Evolutionary conservation across 2,888 invertebrate species (phyloP), one percentile per base, ranked within the genome.

Genomic region (Allygus modestus): DNA sequence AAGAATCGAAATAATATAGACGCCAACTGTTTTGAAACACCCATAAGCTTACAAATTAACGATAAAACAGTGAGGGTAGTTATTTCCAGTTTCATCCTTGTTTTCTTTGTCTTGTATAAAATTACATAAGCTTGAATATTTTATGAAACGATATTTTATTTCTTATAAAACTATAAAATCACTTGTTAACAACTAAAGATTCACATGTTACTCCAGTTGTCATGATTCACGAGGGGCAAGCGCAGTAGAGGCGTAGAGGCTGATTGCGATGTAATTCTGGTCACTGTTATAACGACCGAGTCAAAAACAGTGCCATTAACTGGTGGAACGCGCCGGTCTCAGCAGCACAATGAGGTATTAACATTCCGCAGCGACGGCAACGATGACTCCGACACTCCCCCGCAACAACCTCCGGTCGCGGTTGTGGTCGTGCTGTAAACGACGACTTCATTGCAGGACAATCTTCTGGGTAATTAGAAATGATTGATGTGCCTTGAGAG

Each of bases 261-360:
- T 65, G 65, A 65, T 31, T 26, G 65, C 65, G 28, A 65, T 28
- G 65, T 65, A 65, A 65, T 65, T 58, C 58, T 12, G 12, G 65
- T 31, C 28, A 15, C 65, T 65, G 65, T 65, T 65, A 31, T 65
- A 31, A 65, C 17, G 65, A 65, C 58, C 58, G 58, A 11, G 65
- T 28, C 17, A 65, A 65, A 65, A 65, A 65, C 65, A 65, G 26
- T 31, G 65, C 15, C 65, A 65, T 65, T 65, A 65, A 23, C 9
- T 15, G 65, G 28, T 11, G 28, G 65, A 28, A 11, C 9, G 58
- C 58, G 26, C 5, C 20, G 58, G 2, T 17, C 51, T 51, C 4
- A n/a, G 15, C 9, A 51, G 12, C 58, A 12, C 20, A 12, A 58
- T 58, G 37, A 37, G 46, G 46, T 46, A 9, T 46, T 17, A 7